phyloP scores from a whole-genome alignment of 2,113 vertebrate genomes.

The Actenoides hombroni region DNA sequence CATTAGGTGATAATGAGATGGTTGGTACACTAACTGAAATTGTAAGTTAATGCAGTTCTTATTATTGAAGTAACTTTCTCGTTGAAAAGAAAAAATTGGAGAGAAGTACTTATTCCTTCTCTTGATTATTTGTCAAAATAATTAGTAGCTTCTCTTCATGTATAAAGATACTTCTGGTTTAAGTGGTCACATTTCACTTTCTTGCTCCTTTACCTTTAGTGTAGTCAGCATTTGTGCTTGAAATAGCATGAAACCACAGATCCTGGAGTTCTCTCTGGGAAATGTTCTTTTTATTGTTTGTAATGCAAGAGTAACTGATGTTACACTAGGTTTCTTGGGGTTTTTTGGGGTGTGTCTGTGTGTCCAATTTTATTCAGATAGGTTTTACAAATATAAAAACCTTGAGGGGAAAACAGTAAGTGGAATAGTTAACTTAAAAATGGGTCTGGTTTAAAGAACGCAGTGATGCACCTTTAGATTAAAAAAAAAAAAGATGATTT shows the following conservation, averaged over 20 bases:
- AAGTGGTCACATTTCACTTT: neutral
- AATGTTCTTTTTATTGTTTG: neutral
- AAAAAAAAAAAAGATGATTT: neutral
- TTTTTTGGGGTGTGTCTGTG: neutral
- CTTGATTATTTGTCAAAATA: neutral
- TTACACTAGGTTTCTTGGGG: neutral
- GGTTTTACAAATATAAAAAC: neutral
- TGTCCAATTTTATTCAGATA: neutral
- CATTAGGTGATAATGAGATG: neutral
- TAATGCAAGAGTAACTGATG: neutral
- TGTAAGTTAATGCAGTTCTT: neutral
- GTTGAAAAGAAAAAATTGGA: neutral
- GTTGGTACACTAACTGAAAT: neutral
- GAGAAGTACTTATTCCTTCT: neutral
- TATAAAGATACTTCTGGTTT: neutral
- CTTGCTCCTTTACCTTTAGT: neutral
- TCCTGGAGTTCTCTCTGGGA: neutral
- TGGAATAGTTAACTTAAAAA: neutral
- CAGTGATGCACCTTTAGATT: neutral
- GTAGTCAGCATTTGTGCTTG: neutral
- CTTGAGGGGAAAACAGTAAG: neutral
- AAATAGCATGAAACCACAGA: neutral
- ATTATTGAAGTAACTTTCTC: neutral
- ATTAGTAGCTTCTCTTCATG: neutral
- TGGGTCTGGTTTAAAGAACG: neutral